A percentile compares a stretch with the other conserved stretches of the same genome.
Conservation (phyloP, 2,888 invertebrate genomes). For the Lordiphosa fenestrarum region DNA sequence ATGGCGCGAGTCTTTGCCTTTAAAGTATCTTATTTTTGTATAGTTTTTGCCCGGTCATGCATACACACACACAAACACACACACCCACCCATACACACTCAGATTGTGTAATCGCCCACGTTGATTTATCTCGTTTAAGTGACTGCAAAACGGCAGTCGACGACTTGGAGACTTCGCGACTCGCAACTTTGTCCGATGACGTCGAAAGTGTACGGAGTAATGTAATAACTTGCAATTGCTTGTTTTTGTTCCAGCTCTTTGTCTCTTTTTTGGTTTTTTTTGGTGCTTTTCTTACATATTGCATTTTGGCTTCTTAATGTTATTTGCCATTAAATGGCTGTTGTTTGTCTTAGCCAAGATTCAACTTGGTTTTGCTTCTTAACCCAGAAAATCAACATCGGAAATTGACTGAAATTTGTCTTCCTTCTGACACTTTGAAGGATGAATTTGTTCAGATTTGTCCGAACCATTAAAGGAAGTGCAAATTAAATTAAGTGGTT, state of each 20-base stretch:
- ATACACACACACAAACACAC: constrained; percentile 16
- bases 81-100: constrained; percentile 24
- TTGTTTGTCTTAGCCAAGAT: constrained; percentile 1
- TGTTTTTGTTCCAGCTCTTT: constrained; percentile 8
- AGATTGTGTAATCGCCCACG: constrained; percentile 73
- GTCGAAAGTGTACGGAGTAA: constrained; percentile 45
- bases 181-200: constrained; percentile 37
- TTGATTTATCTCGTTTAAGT: constrained; percentile 73
- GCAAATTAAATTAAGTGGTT: too few relatives aligned
- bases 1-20: constrained; percentile 43
- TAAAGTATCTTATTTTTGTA: constrained; percentile 22
- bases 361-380: neutral
- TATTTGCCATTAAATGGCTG: constrained; percentile 51
- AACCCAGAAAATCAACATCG: neutral
- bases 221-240: constrained; percentile 59
- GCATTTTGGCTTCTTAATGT: constrained; percentile 38
- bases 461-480: too few relatives aligned
- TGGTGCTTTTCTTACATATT: constrained; percentile 36
- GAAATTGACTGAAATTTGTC: neutral
- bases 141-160: constrained; percentile 54
- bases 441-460: too few relatives aligned
- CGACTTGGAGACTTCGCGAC: constrained; percentile 17
- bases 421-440: too few relatives aligned
- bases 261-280: constrained; percentile 17
- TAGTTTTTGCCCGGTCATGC: constrained; percentile 57